Evolutionary conservation across 2,888 invertebrate species (phyloP).

Genomic region (Andrena praecox): DNA sequence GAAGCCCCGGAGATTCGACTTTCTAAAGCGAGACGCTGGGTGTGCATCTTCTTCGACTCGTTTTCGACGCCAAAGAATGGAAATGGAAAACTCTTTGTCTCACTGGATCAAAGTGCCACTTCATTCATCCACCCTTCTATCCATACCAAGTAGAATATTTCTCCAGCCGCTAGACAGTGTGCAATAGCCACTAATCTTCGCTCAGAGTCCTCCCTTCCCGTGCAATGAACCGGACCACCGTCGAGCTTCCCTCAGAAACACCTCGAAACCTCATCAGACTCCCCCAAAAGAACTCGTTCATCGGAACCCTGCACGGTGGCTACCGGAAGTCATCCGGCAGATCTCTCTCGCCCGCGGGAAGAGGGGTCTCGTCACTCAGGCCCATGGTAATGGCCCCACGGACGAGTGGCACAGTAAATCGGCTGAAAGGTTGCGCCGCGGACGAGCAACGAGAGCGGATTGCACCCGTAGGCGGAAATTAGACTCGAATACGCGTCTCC

Average conservation of each 20-base stretch:
- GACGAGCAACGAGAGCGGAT: conserved; percentile 69
- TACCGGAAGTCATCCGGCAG: conserved; percentile 52
- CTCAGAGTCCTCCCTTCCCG: not conserved
- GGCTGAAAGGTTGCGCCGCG: conserved; percentile 36
- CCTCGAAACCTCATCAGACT: not conserved
- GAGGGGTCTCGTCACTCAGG: conserved; percentile 43
- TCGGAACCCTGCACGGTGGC: conserved; percentile 1
- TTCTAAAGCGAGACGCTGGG: conserved; percentile 10
- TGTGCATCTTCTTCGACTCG: conserved; percentile 4
- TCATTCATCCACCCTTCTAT: not conserved
- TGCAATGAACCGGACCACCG: not conserved
- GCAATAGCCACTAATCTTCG: too few species aligned
- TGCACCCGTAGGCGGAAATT: conserved; percentile 78
- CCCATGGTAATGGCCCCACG: conserved; percentile 54
- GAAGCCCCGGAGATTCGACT: conserved; percentile 16
- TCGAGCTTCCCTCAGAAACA: not conserved
- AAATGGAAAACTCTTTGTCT: not conserved
- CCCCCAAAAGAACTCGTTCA: not conserved
- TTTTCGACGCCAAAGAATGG: not conserved
- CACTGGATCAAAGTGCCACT: too few species aligned
- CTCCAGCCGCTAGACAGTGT: too few species aligned
- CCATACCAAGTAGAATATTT: too few species aligned
- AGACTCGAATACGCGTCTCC: conserved; percentile 76
- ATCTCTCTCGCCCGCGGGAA: conserved; percentile 49
- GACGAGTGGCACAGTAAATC: conserved; percentile 65